Evolutionary conservation across 2,797 vertebrate species (phyloP).

Genomic region (Cyprinodon diabolis): DNA sequence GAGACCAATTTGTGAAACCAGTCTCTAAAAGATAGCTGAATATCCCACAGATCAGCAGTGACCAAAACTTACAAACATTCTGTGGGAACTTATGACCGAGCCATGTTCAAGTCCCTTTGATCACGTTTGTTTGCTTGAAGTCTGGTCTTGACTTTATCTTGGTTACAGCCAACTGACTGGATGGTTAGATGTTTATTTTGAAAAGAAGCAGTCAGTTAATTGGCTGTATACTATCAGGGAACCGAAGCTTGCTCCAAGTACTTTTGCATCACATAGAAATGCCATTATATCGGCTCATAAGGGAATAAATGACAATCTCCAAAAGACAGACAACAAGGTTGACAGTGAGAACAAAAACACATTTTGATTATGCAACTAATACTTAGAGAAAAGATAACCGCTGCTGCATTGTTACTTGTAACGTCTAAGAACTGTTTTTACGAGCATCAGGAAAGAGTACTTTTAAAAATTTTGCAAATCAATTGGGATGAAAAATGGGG

Average conservation of each 20-base stretch:
- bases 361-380: slow-evolving; percentile 2
- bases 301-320: background rate
- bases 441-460: background rate
- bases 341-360: slow-evolving; percentile 5
- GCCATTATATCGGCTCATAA: background rate
- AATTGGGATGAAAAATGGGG: background rate
- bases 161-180: slow-evolving; percentile 1
- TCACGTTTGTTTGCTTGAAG: background rate
- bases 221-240: background rate
- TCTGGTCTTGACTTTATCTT: background rate
- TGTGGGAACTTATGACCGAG: background rate
- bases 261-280: background rate
- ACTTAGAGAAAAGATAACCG: background rate
- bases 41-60: background rate
- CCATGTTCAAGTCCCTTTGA: background rate
- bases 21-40: background rate
- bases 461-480: too few species aligned
- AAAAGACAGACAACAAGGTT: background rate
- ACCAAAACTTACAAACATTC: background rate
- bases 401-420: background rate
- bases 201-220: background rate
- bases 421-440: background rate
- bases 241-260: background rate
- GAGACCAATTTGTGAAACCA: background rate
- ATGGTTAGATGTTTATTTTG: slow-evolving; percentile 1